Evolutionary conservation across 2,888 invertebrate genomes (phyloP).

Genomic region (Palloptera scutellata): DNA sequence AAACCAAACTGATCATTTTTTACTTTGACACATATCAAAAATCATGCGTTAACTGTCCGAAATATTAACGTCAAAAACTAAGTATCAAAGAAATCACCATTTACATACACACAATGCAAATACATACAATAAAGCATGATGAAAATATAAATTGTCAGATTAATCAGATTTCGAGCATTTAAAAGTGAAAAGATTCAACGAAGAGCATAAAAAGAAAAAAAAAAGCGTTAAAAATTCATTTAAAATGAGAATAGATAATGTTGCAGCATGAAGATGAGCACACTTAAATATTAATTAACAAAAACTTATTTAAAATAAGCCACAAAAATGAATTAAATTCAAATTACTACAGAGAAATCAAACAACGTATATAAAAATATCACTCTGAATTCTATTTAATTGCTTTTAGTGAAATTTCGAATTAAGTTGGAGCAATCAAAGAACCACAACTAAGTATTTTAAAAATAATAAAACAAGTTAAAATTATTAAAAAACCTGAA

Average conservation of each 20-base stretch:
- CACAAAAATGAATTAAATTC: neutral
- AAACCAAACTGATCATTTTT: too few relatives aligned
- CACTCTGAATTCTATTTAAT: too few relatives aligned
- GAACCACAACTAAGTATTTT: too few relatives aligned
- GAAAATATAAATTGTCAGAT: conserved; percentile 27
- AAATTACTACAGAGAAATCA: neutral
- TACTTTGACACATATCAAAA: too few relatives aligned
- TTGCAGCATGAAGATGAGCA: neutral
- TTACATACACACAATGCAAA: neutral
- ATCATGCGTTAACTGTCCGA: too few relatives aligned
- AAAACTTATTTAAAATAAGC: neutral
- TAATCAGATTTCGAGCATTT: conserved; percentile 26
- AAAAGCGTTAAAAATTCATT: neutral
- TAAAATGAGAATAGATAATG: neutral
- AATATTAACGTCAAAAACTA: too few relatives aligned
- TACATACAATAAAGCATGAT: conserved; percentile 26
- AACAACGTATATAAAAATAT: too few relatives aligned
- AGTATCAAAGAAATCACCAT: too few relatives aligned
- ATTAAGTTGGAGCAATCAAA: too few relatives aligned
- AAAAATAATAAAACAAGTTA: too few relatives aligned
- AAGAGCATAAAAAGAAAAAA: conserved; percentile 1
- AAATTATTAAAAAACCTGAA: too few relatives aligned
- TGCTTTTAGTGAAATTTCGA: too few relatives aligned
- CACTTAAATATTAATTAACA: conserved; percentile 9
- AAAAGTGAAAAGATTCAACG: conserved; percentile 29